Evolutionary conservation across 1,140 invertebrate species (phyloP), one percentile per base, ranked within the genome.

Genomic region (Ephestia elutella): DNA sequence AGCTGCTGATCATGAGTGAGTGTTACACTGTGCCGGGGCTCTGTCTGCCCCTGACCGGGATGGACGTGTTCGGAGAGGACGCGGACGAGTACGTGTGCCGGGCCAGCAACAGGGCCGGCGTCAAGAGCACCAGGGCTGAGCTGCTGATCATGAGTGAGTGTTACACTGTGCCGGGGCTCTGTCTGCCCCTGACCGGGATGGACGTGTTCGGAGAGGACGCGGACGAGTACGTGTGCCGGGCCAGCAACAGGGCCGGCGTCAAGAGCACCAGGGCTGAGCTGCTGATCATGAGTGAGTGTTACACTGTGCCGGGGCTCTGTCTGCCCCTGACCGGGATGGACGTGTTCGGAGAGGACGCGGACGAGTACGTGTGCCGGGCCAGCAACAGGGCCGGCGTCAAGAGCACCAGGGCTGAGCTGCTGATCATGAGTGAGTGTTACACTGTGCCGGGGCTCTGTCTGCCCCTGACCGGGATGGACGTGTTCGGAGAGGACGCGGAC

Each of bases 41-140:
- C n/a, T n/a, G n/a, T n/a, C n/a, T n/a, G n/a, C n/a, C n/a, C 66
- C 91, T 99, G 4, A 93, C 95, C 2, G 95, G 99, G 0, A 93
- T 95, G 69, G 96, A 99, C 74, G 95, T 99, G 0, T 99, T 95
- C 86, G 96, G 97, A 1, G 98, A 99, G 87, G 99, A 99, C 90
- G 97, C 97, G 17, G 98, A 99, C 87, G 98, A 99, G 83, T 99
- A 99, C 84, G 93, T 96, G 17, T 98, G 97, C 73, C 92, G 97
- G 54, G 98, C 98, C 9, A 93, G 94, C 32, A 99, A 99, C 89
- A 94, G 94, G 69, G 97, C 94, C 30, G 98, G 98, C 15, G 93
- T 95, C 9, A 96, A 98, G 83, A 96, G 96, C 21, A 98, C 96
- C 2, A 92, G 97, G 59, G 97, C 96, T 53, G 95, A 99, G 78